phyloP scores from a whole-genome alignment of 2,113 vertebrate species.

The Lophochroa leadbeateri region DNA sequence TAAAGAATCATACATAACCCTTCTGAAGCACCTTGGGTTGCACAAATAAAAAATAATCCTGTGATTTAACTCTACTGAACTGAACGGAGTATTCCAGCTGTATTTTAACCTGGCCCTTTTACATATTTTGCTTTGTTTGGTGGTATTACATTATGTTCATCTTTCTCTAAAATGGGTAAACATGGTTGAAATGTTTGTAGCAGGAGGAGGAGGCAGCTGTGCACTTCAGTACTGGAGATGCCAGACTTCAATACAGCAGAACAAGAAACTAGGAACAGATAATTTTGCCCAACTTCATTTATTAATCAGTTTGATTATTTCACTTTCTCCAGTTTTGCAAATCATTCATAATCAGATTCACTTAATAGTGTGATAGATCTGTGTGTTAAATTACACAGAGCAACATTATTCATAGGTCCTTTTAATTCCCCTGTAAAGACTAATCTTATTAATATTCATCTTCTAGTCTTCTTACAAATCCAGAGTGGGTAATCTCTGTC shows the following conservation, averaged over 20 bases:
- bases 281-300: background rate
- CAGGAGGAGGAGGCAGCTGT: background rate
- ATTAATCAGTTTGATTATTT: slow-evolving; percentile 36
- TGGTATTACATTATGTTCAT: background rate
- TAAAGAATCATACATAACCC: background rate
- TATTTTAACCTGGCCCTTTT: background rate
- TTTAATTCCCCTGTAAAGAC: background rate
- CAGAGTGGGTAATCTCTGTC: background rate
- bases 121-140: background rate
- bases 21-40: background rate
- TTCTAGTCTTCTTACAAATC: slow-evolving; percentile 23
- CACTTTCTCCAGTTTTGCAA: background rate
- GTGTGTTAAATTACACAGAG: slow-evolving; percentile 15
- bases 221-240: background rate
- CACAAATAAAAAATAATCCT: background rate
- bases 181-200: background rate
- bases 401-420: background rate
- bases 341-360: slow-evolving; percentile 22
- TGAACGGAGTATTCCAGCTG: background rate
- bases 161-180: background rate
- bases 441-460: slow-evolving; percentile 53
- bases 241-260: background rate
- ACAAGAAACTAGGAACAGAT: background rate
- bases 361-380: background rate
- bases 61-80: background rate